Percentiles rank a stretch among this genome's conserved stretches.
Conservation (phyloP, 2,888 invertebrate genomes). For the Cheilosia grossa region DNA sequence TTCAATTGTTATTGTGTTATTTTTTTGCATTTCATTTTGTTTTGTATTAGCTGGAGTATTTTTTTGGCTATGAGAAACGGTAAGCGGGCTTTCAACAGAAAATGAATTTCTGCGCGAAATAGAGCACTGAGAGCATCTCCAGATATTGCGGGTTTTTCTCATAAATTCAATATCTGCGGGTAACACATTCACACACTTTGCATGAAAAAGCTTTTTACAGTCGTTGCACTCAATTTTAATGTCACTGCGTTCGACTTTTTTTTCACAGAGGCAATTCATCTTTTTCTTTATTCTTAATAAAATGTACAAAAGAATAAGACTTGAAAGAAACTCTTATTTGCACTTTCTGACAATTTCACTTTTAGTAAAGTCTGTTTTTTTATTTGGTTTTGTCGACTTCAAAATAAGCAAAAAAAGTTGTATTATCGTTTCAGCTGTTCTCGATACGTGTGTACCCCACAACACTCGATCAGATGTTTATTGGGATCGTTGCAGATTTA, state of each 20-base stretch:
- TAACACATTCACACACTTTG: conserved; percentile 31
- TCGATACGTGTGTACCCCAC: too few species aligned
- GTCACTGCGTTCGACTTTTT: conserved; percentile 21
- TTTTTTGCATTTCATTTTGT: conserved; percentile 1
- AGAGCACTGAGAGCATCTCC: conserved; percentile 18
- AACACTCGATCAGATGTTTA: too few species aligned
- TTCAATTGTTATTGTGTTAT: conserved; percentile 11
- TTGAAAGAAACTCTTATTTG: too few species aligned
- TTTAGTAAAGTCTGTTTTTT: too few species aligned
- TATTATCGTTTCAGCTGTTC: too few species aligned
- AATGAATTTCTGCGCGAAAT: conserved; percentile 16
- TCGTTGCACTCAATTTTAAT: conserved; percentile 18
- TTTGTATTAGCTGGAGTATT: background rate
- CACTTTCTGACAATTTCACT: too few species aligned
- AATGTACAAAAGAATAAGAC: background rate
- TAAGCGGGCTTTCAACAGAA: background rate
- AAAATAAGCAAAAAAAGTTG: too few species aligned
- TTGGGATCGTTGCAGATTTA: too few species aligned
- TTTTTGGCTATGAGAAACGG: background rate
- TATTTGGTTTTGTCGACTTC: too few species aligned
- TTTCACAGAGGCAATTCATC: background rate
- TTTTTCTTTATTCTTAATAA: background rate
- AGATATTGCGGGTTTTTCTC: conserved; percentile 19
- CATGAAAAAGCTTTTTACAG: conserved; percentile 21
- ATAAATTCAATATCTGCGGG: background rate